Evolutionary conservation across 2,113 vertebrate genomes (phyloP).

Genomic region (Todiramphus chloris): DNA sequence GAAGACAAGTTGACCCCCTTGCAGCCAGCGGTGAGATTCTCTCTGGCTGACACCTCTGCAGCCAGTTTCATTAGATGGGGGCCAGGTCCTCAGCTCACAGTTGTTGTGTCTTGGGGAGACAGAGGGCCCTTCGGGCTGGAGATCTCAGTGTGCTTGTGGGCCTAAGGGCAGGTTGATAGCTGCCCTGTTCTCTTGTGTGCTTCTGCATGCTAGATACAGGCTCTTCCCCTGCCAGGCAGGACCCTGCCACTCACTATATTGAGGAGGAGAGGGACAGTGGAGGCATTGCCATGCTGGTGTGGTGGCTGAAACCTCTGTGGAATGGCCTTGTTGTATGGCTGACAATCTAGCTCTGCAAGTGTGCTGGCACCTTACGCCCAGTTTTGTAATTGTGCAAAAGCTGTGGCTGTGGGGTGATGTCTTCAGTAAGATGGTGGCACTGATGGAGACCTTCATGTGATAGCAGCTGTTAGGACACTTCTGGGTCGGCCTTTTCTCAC

Average conservation of each 20-base stretch:
- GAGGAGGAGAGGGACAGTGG: background rate
- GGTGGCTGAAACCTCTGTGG: background rate
- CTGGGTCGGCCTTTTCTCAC: background rate
- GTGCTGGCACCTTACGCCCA: fast-evolving
- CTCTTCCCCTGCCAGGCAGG: background rate
- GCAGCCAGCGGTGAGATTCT: background rate
- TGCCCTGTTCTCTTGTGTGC: background rate
- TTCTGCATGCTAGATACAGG: background rate
- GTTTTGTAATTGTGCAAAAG: background rate
- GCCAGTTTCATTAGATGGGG: background rate
- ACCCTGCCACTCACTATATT: background rate
- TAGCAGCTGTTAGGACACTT: background rate
- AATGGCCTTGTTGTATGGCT: fast-evolving
- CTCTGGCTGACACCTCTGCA: background rate
- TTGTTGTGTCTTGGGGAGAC: background rate
- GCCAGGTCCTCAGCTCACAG: background rate
- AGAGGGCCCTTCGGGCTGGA: background rate
- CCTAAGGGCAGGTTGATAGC: background rate
- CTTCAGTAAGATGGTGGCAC: background rate
- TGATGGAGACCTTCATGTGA: background rate
- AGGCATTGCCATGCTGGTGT: fast-evolving
- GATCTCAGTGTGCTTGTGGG: background rate
- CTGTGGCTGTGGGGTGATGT: background rate
- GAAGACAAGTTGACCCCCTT: background rate
- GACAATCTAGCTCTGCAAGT: background rate